A percentile compares a stretch with the other conserved stretches of the same genome.
Conservation (phyloP, 2,113 vertebrate genomes). For the Redunca redunca region DNA sequence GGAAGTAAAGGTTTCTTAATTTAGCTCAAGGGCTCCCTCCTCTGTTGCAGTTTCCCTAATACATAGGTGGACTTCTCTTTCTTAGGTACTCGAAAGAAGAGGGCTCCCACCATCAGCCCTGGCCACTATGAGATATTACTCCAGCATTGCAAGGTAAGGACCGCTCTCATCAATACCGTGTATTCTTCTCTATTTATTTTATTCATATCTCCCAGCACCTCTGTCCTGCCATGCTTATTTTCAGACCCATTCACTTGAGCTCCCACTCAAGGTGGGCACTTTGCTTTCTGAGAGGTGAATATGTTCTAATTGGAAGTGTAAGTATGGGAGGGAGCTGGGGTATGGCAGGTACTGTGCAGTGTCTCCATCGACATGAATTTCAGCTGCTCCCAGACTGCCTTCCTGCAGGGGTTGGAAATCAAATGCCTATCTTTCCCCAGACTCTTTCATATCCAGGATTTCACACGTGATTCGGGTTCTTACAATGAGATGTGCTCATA, state of each 20-base stretch:
- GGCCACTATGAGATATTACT: background rate
- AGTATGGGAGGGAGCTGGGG: background rate
- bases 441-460: background rate
- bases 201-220: background rate
- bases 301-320: background rate
- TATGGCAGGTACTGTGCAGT: background rate
- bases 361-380: background rate
- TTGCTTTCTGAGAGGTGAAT: background rate
- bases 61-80: background rate
- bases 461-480: background rate
- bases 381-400: background rate
- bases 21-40: background rate
- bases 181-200: background rate
- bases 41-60: background rate
- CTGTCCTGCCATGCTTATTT: background rate
- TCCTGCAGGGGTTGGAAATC: background rate
- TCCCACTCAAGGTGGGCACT: background rate
- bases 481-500: background rate
- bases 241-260: background rate
- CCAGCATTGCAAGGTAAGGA: background rate
- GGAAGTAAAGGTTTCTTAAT: background rate
- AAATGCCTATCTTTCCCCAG: background rate
- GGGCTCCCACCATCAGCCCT: background rate
- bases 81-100: background rate
- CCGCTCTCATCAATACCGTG: background rate